phyloP scores from a whole-genome alignment of 2,113 vertebrate species.

The Rhagologus leucostigma region DNA sequence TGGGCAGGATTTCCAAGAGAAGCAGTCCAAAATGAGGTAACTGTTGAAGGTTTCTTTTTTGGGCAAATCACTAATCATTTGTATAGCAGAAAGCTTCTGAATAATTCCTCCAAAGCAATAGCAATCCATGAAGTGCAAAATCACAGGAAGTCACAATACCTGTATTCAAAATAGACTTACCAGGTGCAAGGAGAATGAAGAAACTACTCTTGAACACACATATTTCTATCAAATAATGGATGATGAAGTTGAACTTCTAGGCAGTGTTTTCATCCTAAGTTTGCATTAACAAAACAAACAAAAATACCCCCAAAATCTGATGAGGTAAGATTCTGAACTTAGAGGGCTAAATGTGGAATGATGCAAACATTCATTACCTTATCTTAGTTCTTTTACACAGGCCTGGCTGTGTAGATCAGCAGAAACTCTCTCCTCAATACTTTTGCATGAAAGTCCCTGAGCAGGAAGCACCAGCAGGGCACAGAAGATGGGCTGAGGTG shows the following conservation, averaged over 20 bases:
- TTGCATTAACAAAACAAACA: neutral
- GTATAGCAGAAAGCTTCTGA: neutral
- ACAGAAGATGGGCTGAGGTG: neutral
- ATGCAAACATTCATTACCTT: neutral
- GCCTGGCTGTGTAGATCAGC: neutral
- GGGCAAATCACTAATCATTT: neutral
- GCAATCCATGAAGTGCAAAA: neutral
- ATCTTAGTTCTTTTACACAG: neutral
- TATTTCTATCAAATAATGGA: neutral
- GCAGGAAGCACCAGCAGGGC: rapidly evolving
- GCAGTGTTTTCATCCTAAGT: neutral
- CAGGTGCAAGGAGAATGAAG: neutral
- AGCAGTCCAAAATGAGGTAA: neutral
- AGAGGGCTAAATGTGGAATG: neutral
- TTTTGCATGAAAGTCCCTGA: neutral
- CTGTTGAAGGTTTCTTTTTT: neutral
- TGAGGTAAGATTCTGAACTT: neutral
- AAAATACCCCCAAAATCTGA: neutral
- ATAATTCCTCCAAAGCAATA: neutral
- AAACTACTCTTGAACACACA: neutral
- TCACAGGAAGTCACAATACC: neutral
- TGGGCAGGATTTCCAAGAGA: neutral
- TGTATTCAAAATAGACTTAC: neutral
- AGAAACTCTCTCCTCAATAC: neutral
- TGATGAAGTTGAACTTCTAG: neutral